Conservation (phyloP, 2,113 vertebrate genomes). For the Thomomys bottae region DNA sequence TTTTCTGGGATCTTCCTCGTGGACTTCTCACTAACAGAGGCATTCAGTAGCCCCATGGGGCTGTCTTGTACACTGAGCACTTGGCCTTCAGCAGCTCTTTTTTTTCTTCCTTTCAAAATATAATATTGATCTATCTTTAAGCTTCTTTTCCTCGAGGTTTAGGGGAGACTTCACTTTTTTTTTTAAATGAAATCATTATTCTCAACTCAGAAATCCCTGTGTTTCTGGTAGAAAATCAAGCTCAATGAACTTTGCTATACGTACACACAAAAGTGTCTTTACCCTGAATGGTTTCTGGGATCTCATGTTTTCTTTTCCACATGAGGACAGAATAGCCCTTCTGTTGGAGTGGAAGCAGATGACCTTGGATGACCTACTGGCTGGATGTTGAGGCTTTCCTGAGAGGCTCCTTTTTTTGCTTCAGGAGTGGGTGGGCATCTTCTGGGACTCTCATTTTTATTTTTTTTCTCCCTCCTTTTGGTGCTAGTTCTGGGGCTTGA, state of each 20-base stretch:
- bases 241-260: neutral
- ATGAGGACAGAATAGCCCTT: neutral
- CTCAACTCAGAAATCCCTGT: neutral
- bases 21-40: neutral
- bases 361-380: neutral
- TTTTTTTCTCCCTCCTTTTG: no score
- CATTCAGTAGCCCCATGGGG: neutral
- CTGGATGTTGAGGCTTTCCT: neutral
- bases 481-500: no score
- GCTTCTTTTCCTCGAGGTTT: neutral
- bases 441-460: neutral
- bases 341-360: neutral
- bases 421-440: neutral
- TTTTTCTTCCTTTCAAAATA: neutral
- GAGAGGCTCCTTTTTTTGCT: no score
- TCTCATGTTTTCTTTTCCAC: neutral
- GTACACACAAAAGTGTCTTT: rapidly evolving
- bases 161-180: neutral
- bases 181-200: neutral
- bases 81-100: neutral
- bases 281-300: no score
- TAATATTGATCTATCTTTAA: neutral
- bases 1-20: neutral
- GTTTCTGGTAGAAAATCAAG: neutral
- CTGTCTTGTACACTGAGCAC: neutral